Percentiles rank a stretch among this genome's conserved stretches.
phyloP scores from a whole-genome alignment of 2,113 vertebrate genomes.

The Penelope pileata region DNA sequence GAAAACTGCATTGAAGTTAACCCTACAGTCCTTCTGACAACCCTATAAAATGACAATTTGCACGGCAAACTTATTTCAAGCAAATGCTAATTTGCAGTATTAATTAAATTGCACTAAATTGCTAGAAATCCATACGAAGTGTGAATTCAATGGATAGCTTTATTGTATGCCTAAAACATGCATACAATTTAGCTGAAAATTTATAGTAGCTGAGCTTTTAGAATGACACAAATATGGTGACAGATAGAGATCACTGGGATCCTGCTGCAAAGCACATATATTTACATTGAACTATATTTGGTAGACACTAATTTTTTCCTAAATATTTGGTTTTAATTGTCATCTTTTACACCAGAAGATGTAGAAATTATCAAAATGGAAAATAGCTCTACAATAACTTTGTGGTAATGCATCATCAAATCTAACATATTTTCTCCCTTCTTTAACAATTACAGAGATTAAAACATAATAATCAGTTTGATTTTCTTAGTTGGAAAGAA shows the following conservation, averaged over 20 bases:
- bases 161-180: not conserved
- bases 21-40: not conserved
- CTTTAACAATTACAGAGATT: not conserved
- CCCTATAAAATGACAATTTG: not conserved
- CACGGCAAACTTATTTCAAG: not conserved
- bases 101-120: not conserved
- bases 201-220: not conserved
- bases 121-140: not conserved
- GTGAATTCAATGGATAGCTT: not conserved
- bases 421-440: not conserved
- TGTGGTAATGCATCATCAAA: not conserved
- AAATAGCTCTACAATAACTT: not conserved
- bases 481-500: not conserved
- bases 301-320: not conserved
- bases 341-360: not conserved
- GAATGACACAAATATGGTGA: not conserved
- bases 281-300: not conserved
- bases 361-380: not conserved
- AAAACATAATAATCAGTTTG: not conserved
- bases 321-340: not conserved
- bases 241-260: not conserved
- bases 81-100: not conserved
- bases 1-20: not conserved
- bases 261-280: not conserved
- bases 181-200: not conserved